Evolutionary conservation across 53 echinoderm and acorn worm species (phyloP).

Genomic region (Antedon mediterranea): DNA sequence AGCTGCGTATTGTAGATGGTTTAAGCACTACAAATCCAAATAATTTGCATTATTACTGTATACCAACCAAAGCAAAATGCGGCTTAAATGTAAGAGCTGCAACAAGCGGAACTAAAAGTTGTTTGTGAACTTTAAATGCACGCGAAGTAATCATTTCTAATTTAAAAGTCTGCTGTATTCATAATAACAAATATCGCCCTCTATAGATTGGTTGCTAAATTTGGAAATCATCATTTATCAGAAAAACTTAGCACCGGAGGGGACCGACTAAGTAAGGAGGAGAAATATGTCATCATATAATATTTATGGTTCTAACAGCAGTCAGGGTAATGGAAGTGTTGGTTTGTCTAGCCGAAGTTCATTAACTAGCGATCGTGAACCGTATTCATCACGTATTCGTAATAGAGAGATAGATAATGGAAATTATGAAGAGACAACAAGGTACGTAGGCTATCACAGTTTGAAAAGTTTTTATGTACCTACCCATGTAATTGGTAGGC

Average conservation of each 20-base stretch:
- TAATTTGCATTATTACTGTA: background rate
- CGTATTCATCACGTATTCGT: background rate
- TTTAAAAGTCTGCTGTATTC: too few relatives aligned
- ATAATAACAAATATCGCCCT: background rate
- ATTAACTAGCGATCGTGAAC: background rate
- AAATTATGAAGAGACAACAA: background rate
- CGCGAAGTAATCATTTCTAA: background rate
- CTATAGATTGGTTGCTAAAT: background rate
- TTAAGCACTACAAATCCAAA: too few relatives aligned
- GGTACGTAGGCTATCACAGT: too few relatives aligned
- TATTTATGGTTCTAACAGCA: background rate
- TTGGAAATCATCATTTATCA: too few relatives aligned
- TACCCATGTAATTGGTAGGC: too few relatives aligned
- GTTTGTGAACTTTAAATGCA: background rate
- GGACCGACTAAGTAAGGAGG: background rate
- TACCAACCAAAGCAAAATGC: background rate
- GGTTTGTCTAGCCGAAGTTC: background rate
- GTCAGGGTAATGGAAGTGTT: background rate
- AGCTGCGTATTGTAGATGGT: too few relatives aligned
- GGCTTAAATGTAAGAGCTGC: background rate
- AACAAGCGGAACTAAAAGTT: background rate
- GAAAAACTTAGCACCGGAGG: too few relatives aligned
- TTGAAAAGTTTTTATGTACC: too few relatives aligned
- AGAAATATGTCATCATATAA: background rate
- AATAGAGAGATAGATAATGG: background rate